Evolutionary conservation across 53 echinoderm and acorn worm genomes (phyloP).

Genomic region (Pentamera pediparva): DNA sequence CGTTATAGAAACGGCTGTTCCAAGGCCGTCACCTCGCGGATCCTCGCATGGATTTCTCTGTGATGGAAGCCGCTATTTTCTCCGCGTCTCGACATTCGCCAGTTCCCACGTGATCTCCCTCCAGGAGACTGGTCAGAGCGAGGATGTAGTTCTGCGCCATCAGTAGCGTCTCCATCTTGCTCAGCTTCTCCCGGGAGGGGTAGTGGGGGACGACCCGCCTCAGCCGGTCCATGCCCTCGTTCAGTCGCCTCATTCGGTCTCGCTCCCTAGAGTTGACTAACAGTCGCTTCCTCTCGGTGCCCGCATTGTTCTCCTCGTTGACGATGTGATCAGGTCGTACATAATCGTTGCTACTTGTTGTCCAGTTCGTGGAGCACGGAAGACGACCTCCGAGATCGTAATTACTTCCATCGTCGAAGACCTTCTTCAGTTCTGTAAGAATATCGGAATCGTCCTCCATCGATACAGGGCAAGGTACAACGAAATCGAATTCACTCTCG

Average conservation of each 20-base stretch:
- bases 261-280: conserved; percentile 51
- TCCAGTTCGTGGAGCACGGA: too few species aligned
- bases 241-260: conserved; percentile 50
- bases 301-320: conserved; percentile 5
- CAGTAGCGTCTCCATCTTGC: conserved; percentile 68
- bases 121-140: conserved; percentile 45
- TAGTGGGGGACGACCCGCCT: conserved; percentile 61
- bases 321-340: too few species aligned
- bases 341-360: too few species aligned
- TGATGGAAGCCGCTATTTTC: conserved; percentile 15
- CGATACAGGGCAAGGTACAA: too few species aligned
- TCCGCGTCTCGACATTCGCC: conserved; percentile 16
- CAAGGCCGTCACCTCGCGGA: too few species aligned
- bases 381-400: too few species aligned
- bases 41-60: too few species aligned
- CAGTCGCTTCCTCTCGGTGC: conserved; percentile 30
- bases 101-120: conserved; percentile 18
- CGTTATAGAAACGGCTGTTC: too few species aligned
- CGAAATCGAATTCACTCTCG: too few species aligned
- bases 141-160: conserved; percentile 62
- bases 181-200: conserved; percentile 47
- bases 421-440: too few species aligned
- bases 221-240: conserved; percentile 59
- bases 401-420: too few species aligned
- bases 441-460: too few species aligned